Percentiles rank a stretch among this genome's conserved stretches.
phyloP scores from a whole-genome alignment of 2,113 vertebrate species.

The Aldabrachelys gigantea region DNA sequence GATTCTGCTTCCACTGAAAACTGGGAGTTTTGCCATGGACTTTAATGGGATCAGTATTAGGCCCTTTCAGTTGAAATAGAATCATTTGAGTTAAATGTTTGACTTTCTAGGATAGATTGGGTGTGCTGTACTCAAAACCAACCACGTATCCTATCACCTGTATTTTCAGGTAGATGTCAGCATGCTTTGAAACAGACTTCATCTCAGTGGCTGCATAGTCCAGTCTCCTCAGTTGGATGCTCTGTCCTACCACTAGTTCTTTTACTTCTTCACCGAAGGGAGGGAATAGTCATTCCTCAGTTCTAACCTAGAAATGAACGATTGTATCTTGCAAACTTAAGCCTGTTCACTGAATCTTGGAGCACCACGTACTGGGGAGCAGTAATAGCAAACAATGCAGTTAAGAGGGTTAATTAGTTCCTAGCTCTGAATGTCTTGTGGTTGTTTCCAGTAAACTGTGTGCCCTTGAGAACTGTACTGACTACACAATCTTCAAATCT shows the following conservation, averaged over 20 bases:
- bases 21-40: accelerated
- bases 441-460: neutral
- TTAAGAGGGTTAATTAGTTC: neutral
- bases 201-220: accelerated
- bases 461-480: neutral
- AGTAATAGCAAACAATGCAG: neutral
- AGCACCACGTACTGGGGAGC: neutral
- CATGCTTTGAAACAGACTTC: neutral
- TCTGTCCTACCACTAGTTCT: neutral
- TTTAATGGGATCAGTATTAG: neutral
- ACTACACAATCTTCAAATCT: neutral
- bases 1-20: neutral
- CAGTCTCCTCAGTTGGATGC: neutral
- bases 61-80: neutral
- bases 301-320: neutral
- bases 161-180: neutral
- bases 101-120: neutral
- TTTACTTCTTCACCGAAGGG: neutral
- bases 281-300: neutral
- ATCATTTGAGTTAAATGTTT: neutral
- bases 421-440: neutral
- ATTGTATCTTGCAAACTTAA: neutral
- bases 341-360: neutral
- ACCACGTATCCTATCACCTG: accelerated
- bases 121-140: neutral